These are phyloP conservation scores for Stichopus horrens DNA, from an alignment of 53 echinoderm and acorn worm genomes.

Conservation along the genomic window DNA sequence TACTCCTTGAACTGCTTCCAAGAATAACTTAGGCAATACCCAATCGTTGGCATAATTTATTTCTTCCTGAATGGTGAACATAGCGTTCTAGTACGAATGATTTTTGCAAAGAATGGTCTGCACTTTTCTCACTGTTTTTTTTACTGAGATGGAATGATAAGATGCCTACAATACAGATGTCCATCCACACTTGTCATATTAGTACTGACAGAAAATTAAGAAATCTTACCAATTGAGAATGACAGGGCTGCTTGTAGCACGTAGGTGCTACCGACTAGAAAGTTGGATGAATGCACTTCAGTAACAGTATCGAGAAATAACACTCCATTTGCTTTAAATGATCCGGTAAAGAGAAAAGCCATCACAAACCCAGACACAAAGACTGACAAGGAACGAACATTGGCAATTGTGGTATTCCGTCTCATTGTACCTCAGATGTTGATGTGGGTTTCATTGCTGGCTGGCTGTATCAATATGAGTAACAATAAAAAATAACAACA, in stretches of 20 bases:
- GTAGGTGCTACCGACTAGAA: not conserved
- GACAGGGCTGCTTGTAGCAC: not conserved
- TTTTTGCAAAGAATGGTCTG: no score
- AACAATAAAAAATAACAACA: not conserved
- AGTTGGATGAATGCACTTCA: not conserved
- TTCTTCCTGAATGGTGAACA: no score
- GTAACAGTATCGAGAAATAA: not conserved
- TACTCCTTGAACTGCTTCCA: no score
- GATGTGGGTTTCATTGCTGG: not conserved
- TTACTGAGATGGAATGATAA: no score
- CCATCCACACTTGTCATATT: no score
- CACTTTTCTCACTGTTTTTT: no score
- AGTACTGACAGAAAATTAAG: no score
- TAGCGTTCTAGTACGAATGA: no score
- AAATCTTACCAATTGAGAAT: constrained; percentile 18
- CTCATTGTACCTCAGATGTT: not conserved
- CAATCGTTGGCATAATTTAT: no score
- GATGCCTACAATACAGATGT: no score
- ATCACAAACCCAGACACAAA: constrained; percentile 20
- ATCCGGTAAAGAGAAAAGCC: constrained; percentile 30
- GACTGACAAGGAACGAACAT: not conserved
- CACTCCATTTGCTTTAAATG: constrained; percentile 29
- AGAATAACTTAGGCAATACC: no score
- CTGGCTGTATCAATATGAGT: not conserved
- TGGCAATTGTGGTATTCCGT: not conserved